Evolutionary conservation across 1,140 invertebrate species (phyloP), one percentile per base, ranked within the genome.

Genomic region (Drosophila albomicans): DNA sequence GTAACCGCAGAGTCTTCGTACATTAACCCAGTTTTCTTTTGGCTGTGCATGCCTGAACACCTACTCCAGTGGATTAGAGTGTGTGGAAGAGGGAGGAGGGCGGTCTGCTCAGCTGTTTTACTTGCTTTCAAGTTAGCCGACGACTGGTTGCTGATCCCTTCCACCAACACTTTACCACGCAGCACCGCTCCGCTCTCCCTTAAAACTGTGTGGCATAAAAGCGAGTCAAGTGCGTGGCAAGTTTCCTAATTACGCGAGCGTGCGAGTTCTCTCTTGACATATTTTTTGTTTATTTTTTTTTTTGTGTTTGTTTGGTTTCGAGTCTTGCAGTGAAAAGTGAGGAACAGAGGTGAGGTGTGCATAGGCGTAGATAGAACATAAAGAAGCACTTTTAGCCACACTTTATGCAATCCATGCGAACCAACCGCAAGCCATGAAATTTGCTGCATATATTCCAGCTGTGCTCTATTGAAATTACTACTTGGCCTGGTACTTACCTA

Each of bases 241-340:
- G 81, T 87, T 82, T 87, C 82, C 81, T 87, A 85, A 85, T 85
- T 85, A 85, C 79, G 66, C 65, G 68, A 81, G 59, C 75, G 82
- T 38, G 61, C 65, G 65, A 80, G 66, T 73, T 79, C 78, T 85
- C 73, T 69, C 65, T 74, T 87, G 82, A 85, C 81, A 85, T 75
- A 87, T 82, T 85, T 85, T 35, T 75, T 62, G 16, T 13, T 48
- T 52, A n/a, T 69, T 61, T 57, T 38, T 35, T 75, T 69, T 68
- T 69, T 15, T 13, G 5, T 41, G 52, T 52, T 69, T 25, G 20
- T 25, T 25, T 25, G 20, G 20, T 25, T 25, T 25, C 20, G 20
- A 25, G 20, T 25, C 20, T 61, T 57, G 6, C 13, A 13, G 5
- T 1, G 7, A 10, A 5, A 4, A 16, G 48, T 13, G n/a, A 5